phyloP scores from a whole-genome alignment of 30 jellyfish, hydroid and myxozoan species.

The Haliclystus octoradiatus region DNA sequence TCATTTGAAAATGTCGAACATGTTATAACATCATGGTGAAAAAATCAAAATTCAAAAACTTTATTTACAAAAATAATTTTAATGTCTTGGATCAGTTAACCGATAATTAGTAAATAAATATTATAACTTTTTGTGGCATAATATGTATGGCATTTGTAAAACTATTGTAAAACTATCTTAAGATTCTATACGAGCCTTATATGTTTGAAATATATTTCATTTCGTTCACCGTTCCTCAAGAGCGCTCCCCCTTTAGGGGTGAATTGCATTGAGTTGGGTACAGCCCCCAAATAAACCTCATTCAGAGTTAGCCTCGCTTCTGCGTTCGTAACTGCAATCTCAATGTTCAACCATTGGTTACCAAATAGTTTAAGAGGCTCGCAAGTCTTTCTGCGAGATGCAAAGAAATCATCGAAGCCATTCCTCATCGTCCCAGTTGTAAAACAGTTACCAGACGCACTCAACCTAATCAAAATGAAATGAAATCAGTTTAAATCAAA shows the following conservation, averaged over 20 bases:
- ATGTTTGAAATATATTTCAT: not conserved
- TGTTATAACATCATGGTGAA: too few species aligned
- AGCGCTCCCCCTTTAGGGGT: not conserved
- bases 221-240: not conserved
- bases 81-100: too few species aligned
- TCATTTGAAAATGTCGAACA: too few species aligned
- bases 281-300: not conserved
- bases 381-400: not conserved
- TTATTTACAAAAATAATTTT: too few species aligned
- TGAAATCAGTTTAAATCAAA: not conserved
- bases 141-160: too few species aligned
- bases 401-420: not conserved
- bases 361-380: not conserved
- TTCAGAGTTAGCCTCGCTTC: not conserved
- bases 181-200: not conserved
- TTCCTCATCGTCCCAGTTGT: not conserved
- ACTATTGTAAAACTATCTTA: too few species aligned
- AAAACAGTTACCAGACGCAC: not conserved
- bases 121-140: too few species aligned
- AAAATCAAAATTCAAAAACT: too few species aligned
- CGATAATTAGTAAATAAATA: too few species aligned
- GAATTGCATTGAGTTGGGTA: not conserved
- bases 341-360: not conserved
- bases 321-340: not conserved
- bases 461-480: not conserved